phyloP scores from a whole-genome alignment of 2,113 vertebrate species.

The Melanocharis versteri region DNA sequence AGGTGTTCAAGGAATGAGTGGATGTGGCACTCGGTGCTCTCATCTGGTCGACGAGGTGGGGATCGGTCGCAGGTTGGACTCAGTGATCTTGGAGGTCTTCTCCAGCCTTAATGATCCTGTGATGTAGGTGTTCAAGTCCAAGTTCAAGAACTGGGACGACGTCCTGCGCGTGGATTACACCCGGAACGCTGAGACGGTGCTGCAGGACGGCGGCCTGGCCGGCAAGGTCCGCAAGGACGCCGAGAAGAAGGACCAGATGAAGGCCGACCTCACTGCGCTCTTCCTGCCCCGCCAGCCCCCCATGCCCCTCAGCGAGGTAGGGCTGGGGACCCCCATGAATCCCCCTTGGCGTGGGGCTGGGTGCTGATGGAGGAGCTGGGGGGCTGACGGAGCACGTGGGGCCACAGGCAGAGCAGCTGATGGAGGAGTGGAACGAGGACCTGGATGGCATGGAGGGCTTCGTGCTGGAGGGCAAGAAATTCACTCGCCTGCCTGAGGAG shows the following conservation, averaged over 20 bases:
- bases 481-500: conserved; percentile 92
- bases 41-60: background rate
- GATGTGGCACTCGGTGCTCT: background rate
- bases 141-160: conserved; percentile 98
- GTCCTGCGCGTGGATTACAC: conserved; percentile 96
- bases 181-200: conserved; percentile 86
- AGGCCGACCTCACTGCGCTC: conserved; percentile 92
- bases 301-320: conserved; percentile 89
- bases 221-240: conserved; percentile 92
- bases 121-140: conserved; percentile 92
- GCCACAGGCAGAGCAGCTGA: conserved; percentile 88
- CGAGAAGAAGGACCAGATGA: conserved; percentile 94
- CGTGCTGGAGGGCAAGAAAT: conserved; percentile 95
- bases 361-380: background rate
- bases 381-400: rapidly evolving
- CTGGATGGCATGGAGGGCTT: conserved; percentile 98
- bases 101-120: background rate
- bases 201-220: conserved; percentile 75
- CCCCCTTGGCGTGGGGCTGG: rapidly evolving
- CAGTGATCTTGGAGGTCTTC: background rate
- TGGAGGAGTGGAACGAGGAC: conserved; percentile 98
- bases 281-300: conserved; percentile 92
- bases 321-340: rapidly evolving
- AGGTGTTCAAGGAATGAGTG: background rate
- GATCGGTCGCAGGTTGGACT: background rate